Conservation (phyloP, 2,888 invertebrate genomes). For the Trachelus tabidus region DNA sequence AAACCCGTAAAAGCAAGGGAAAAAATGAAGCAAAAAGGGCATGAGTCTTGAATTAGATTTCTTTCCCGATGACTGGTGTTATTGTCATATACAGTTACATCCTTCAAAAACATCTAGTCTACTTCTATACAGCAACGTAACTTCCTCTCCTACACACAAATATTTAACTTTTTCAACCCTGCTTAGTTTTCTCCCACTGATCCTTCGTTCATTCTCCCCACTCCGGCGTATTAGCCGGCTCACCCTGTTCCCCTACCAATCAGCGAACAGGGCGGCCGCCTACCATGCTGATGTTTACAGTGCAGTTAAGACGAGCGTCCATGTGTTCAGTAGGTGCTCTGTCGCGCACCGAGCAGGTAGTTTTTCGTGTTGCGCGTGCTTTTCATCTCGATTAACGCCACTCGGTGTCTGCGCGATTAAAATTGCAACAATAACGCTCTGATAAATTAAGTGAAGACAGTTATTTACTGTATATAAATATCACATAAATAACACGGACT, state of each 20-base stretch:
- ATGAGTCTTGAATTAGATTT: neutral
- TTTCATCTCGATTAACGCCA: slow-evolving; percentile 17
- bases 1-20: neutral
- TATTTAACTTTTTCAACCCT: neutral
- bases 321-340: slow-evolving; percentile 60
- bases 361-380: slow-evolving; percentile 20
- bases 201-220: neutral
- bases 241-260: neutral
- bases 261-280: neutral
- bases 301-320: slow-evolving; percentile 52
- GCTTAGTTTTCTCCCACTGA: neutral
- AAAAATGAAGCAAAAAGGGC: neutral
- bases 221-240: neutral
- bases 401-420: slow-evolving; percentile 27
- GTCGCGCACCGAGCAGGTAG: slow-evolving; percentile 44
- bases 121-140: neutral
- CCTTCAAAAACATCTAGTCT: neutral
- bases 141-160: neutral
- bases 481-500: neutral
- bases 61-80: neutral
- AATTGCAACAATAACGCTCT: neutral
- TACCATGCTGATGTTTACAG: slow-evolving; percentile 50
- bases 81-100: neutral
- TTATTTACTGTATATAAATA: neutral
- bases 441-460: neutral